phyloP scores from a whole-genome alignment of 2,888 invertebrate genomes.

The Elysia crispata region DNA sequence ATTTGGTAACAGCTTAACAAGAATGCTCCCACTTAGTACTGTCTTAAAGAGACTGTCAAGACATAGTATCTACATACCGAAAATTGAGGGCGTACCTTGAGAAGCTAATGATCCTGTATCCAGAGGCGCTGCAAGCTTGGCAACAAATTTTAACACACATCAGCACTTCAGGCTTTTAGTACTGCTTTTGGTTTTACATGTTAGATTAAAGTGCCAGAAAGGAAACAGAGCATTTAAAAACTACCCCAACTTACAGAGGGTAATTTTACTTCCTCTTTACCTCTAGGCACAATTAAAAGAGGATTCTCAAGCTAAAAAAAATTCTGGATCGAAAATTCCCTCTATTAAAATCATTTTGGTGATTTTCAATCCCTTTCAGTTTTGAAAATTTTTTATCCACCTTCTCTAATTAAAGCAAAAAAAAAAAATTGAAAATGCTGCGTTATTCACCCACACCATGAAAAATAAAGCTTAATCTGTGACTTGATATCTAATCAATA shows the following conservation, averaged over 20 bases:
- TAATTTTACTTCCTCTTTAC: slow-evolving; percentile 35
- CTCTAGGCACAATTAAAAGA: not conserved
- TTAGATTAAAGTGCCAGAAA: not conserved
- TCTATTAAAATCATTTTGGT: no score
- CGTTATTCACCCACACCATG: not conserved
- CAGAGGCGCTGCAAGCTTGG: slow-evolving; percentile 45
- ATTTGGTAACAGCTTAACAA: not conserved
- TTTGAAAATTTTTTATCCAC: not conserved
- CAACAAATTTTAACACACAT: slow-evolving; percentile 45
- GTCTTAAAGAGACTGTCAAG: slow-evolving; percentile 9
- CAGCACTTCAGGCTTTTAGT: slow-evolving; percentile 44
- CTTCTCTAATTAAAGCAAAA: not conserved
- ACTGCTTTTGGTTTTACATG: not conserved
- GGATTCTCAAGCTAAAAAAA: not conserved
- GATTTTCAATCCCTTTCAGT: no score
- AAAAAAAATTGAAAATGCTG: not conserved
- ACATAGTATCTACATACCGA: slow-evolving; percentile 50
- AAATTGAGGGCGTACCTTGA: slow-evolving; percentile 35
- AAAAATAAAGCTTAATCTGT: not conserved
- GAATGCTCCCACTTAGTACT: not conserved
- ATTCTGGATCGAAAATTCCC: not conserved
- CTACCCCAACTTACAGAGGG: slow-evolving; percentile 52
- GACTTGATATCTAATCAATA: not conserved
- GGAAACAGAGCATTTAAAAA: slow-evolving; percentile 35
- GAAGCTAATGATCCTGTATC: slow-evolving; percentile 41